A percentile compares a stretch with the other conserved stretches of the same genome.
These are phyloP conservation scores for Netelia fuscicornis DNA, from an alignment of 2,888 invertebrate genomes.

Conservation along the genomic window DNA sequence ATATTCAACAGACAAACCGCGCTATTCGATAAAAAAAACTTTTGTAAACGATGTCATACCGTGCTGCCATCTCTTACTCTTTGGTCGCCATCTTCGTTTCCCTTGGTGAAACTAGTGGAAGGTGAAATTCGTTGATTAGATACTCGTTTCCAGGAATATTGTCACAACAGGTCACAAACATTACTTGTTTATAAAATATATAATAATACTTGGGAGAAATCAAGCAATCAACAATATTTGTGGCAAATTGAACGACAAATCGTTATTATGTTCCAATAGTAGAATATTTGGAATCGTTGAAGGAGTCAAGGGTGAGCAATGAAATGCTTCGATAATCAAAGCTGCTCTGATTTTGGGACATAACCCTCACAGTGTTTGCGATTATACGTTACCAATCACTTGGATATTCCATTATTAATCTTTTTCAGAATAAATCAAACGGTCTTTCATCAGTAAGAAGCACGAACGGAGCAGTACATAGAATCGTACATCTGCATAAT, in stretches of 20 bases:
- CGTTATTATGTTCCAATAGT: not conserved
- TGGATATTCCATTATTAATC: not conserved
- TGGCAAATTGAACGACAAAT: too few species aligned
- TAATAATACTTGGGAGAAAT: slow-evolving; percentile 1
- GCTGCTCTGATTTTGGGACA: slow-evolving; percentile 36
- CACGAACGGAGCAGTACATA: not conserved
- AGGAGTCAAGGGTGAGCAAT: slow-evolving; percentile 22
- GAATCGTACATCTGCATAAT: not conserved
- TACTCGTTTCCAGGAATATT: slow-evolving; percentile 35
- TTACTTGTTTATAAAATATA: slow-evolving; percentile 52
- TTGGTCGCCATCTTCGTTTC: slow-evolving; percentile 33
- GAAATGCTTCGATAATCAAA: not conserved
- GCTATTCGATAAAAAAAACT: not conserved
- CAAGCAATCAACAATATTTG: not conserved
- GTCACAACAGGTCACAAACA: not conserved
- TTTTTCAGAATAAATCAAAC: not conserved
- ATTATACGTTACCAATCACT: not conserved
- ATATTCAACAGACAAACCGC: slow-evolving; percentile 7
- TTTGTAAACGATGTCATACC: not conserved
- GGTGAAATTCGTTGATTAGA: slow-evolving; percentile 63
- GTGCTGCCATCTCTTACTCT: slow-evolving; percentile 33
- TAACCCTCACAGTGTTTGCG: slow-evolving; percentile 18
- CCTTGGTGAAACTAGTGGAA: slow-evolving; percentile 55
- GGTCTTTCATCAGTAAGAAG: not conserved
- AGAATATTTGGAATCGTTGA: not conserved